Evolutionary conservation across 2,888 invertebrate species (phyloP).

Genomic region (Lycophotia porphyrea): DNA sequence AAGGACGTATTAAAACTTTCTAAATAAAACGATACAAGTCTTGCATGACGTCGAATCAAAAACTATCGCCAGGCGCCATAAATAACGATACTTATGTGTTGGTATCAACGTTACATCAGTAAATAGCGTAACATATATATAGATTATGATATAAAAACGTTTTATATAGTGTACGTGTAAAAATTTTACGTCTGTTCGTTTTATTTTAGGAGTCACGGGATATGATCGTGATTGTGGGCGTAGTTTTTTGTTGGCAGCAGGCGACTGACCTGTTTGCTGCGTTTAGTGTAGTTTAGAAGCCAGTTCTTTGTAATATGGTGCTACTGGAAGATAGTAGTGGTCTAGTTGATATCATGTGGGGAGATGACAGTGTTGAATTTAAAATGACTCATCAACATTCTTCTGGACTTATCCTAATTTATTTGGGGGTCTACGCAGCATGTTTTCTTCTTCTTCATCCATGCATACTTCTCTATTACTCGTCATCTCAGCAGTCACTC

Average conservation of each 20-base stretch:
- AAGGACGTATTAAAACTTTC: constrained; percentile 40
- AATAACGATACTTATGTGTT: constrained; percentile 57
- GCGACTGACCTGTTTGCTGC: constrained; percentile 71
- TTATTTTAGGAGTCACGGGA: constrained; percentile 79
- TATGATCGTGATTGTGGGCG: constrained; percentile 79
- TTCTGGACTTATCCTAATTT: neutral
- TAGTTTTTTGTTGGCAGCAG: constrained; percentile 75
- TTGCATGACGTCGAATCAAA: constrained; percentile 49
- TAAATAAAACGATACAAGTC: constrained; percentile 33
- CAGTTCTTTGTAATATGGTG: constrained; percentile 28
- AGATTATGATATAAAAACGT: constrained; percentile 48
- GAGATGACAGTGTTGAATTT: too few relatives aligned
- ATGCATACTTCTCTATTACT: neutral
- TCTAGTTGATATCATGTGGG: neutral
- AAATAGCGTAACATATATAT: constrained; percentile 54
- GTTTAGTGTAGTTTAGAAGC: constrained; percentile 52
- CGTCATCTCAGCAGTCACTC: neutral
- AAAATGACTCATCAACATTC: neutral
- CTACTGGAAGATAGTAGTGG: constrained; percentile 47
- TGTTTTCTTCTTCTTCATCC: neutral
- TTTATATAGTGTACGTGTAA: constrained; percentile 63
- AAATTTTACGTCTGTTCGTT: constrained; percentile 64
- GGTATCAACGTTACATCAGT: constrained; percentile 50
- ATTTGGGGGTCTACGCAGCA: neutral
- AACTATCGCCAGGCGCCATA: constrained; percentile 49